Percentiles rank a stretch among this genome's conserved stretches.
Conservation (phyloP, 1,140 invertebrate species). For the Pseudachorutes palmiensis region DNA sequence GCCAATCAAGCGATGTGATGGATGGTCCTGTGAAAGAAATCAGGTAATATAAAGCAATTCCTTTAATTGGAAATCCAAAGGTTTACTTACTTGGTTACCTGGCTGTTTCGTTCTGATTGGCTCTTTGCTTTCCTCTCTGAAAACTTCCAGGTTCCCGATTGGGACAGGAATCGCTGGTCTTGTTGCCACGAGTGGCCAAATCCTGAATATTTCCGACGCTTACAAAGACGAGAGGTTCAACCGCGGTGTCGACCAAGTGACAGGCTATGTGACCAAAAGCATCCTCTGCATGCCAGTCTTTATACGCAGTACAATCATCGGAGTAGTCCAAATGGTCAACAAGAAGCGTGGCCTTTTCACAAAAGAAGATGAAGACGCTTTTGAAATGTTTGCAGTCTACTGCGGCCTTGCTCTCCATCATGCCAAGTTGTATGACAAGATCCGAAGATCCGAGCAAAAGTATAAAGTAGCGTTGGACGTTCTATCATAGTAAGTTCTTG, state of each 20-base stretch:
- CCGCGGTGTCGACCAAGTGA: conserved; percentile 62
- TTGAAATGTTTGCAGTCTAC: conserved; percentile 76
- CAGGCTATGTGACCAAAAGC: conserved; percentile 64
- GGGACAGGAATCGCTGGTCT: conserved; percentile 58
- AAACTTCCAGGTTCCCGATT: conserved; percentile 50
- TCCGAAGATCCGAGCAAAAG: conserved; percentile 71
- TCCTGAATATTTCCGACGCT: conserved; percentile 68
- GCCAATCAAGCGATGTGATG: not conserved
- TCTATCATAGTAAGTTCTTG: too few species aligned
- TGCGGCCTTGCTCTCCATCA: conserved; percentile 76
- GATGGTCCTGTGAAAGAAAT: conserved; percentile 2
- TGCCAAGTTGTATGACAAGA: conserved; percentile 76
- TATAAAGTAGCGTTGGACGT: conserved; percentile 73
- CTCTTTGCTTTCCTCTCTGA: too few species aligned
- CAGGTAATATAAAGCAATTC: too few species aligned
- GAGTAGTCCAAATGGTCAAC: conserved; percentile 74
- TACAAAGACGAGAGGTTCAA: conserved; percentile 73
- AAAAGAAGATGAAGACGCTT: conserved; percentile 65
- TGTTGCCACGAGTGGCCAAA: conserved; percentile 66
- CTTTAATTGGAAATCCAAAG: too few species aligned
- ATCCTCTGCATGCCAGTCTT: conserved; percentile 81
- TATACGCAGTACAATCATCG: conserved; percentile 52
- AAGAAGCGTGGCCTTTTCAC: conserved; percentile 27
- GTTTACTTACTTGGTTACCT: too few species aligned
- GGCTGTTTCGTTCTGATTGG: too few species aligned